Conservation (phyloP, 35 echinoderm and acorn worm genomes). For the Ophioderma brevispina region DNA sequence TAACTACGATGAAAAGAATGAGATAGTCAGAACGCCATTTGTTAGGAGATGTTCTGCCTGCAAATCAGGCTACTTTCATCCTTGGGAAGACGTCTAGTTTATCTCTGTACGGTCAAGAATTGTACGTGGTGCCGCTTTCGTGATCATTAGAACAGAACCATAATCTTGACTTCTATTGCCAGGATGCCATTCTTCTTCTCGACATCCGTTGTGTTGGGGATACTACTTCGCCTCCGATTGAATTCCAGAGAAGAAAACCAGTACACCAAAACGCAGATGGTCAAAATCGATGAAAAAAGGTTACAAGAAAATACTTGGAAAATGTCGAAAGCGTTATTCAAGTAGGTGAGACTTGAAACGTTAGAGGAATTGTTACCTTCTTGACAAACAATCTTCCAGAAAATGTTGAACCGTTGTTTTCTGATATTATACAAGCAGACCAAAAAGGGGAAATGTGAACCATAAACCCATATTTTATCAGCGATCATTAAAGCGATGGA, state of each 20-base stretch:
- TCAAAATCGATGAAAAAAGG: neutral
- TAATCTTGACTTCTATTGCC: no score
- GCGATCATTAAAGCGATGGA: neutral
- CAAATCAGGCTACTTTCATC: no score
- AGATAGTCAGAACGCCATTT: no score
- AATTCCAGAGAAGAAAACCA: neutral
- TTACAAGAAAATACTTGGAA: neutral
- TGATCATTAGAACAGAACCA: no score
- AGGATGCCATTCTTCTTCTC: no score
- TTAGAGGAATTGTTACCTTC: neutral
- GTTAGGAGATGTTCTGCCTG: no score
- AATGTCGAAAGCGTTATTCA: neutral
- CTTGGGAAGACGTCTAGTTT: no score
- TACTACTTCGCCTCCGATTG: neutral
- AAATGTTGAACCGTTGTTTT: neutral
- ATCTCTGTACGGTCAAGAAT: no score
- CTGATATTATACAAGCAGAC: neutral
- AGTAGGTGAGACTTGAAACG: neutral
- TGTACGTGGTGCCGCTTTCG: no score
- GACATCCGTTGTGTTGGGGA: no score
- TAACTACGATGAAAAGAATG: neutral
- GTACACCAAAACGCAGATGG: neutral
- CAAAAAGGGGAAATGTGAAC: neutral
- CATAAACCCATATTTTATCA: neutral
- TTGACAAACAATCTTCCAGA: neutral